Evolutionary conservation across 2,797 vertebrate species (phyloP).

Genomic region (Enteromius anoplus): DNA sequence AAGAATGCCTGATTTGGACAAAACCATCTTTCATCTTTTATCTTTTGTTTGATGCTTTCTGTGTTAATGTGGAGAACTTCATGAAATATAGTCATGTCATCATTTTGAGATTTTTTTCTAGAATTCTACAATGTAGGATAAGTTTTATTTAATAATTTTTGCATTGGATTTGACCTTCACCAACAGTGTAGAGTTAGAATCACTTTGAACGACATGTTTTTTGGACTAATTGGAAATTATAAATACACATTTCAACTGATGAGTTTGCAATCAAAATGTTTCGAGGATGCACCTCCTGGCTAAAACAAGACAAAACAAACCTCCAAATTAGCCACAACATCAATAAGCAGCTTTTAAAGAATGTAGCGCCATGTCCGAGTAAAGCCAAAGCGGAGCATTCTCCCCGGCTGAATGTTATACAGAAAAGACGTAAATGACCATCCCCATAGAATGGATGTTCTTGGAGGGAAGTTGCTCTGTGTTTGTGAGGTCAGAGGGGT

Average conservation of each 20-base stretch:
- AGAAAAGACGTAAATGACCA: slow-evolving; percentile 80
- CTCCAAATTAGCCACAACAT: slow-evolving; percentile 81
- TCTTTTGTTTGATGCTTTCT: neutral
- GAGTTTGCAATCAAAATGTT: neutral
- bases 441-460: slow-evolving; percentile 78
- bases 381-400: slow-evolving; percentile 46
- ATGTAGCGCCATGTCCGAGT: slow-evolving; percentile 35
- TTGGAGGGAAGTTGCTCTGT: slow-evolving; percentile 76
- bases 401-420: slow-evolving; percentile 65
- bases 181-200: neutral
- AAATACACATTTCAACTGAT: neutral
- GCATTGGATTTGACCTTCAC: neutral
- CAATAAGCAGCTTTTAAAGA: slow-evolving; percentile 71
- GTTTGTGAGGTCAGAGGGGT: slow-evolving; percentile 83
- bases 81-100: neutral
- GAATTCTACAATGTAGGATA: neutral
- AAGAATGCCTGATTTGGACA: neutral
- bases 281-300: slow-evolving; percentile 55
- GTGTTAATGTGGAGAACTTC: neutral
- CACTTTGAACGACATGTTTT: neutral
- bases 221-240: neutral
- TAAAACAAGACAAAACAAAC: slow-evolving; percentile 78
- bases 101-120: neutral
- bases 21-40: neutral
- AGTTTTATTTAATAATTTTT: neutral